Evolutionary conservation across 2,888 invertebrate genomes (phyloP), one percentile per base, ranked within the genome.

Genomic region (Brassicogethes aeneus): DNA sequence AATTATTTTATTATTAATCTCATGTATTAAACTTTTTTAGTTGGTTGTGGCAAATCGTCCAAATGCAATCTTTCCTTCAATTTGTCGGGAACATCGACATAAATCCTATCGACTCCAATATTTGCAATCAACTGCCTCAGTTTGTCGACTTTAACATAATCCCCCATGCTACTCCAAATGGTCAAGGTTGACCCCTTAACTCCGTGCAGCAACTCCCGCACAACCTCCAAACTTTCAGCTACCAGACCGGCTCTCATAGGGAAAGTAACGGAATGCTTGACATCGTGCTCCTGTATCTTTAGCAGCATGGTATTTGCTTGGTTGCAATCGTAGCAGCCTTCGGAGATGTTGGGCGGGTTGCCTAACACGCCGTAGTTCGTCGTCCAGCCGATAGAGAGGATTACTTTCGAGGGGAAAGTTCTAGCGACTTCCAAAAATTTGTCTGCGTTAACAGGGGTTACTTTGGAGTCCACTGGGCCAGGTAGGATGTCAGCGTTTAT

Each of bases 351-450:
- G 45, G 71, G 65, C 5, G 32, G 12, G 10, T 5, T 8, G 14
- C 14, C 32, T 7, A 3, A 7, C 1, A 7, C 14, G 3, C 43
- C 37, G 61, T 75, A 81, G 14, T 37, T 39, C 45, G 70, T 73
- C 1, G 90, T 90, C 14, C 87, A 90, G 92, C 92, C 92, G 0
- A 89, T 92, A 3, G 89, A 70, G 5, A 91, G 92, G 2, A 92
- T 69, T 0, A 80, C 79, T 0, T 80, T 75, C 13, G 77, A 70
- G 0, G 79, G 74, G 47, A 85, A 80, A 31, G 70, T 65, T 36
- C 73, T 68, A 1, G 74, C 76, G 8, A 37, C 70, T 1, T 62
- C 56, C 16, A 92, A 66, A 66, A 93, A 93, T 43, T 61, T 54
- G 2, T 58, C 61, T 0, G 82, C 68, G 57, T 85, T 75, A 0